phyloP scores from a whole-genome alignment of 2,797 vertebrate species.

The Coccyzus lansbergi region DNA sequence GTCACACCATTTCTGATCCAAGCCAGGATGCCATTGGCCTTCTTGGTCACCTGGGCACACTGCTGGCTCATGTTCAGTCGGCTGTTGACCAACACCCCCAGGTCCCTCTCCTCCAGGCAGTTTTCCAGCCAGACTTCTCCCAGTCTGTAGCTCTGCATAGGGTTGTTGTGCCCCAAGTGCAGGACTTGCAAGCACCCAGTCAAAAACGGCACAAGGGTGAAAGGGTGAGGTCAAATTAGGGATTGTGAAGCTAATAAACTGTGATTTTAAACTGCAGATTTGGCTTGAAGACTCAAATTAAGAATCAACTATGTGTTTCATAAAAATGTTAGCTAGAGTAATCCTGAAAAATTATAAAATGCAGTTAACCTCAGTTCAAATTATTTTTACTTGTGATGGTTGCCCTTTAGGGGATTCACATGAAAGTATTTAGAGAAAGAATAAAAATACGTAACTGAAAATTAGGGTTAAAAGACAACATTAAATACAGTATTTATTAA shows the following conservation, averaged over 20 bases:
- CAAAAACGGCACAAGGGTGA: background rate
- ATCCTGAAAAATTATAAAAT: background rate
- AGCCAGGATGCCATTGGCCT: too few species aligned
- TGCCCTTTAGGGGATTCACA: background rate
- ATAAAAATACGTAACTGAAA: background rate
- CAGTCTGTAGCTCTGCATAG: too few species aligned
- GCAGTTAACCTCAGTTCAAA: background rate
- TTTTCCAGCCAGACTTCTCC: too few species aligned
- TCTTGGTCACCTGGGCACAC: too few species aligned
- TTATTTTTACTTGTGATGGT: background rate
- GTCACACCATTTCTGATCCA: too few species aligned
- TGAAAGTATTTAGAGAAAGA: background rate
- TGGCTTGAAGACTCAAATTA: background rate
- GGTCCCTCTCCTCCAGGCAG: too few species aligned
- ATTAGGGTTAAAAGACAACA: background rate
- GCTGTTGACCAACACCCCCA: too few species aligned
- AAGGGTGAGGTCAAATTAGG: background rate
- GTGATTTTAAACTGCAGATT: background rate
- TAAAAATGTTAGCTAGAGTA: background rate
- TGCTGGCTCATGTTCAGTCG: too few species aligned
- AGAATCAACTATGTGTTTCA: background rate
- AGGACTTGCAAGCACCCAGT: accelerated
- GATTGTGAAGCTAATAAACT: background rate
- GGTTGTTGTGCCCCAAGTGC: too few species aligned
- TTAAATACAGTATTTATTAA: background rate